phyloP scores from a whole-genome alignment of 2,797 vertebrate species.

The Pseudochirops corinnae region DNA sequence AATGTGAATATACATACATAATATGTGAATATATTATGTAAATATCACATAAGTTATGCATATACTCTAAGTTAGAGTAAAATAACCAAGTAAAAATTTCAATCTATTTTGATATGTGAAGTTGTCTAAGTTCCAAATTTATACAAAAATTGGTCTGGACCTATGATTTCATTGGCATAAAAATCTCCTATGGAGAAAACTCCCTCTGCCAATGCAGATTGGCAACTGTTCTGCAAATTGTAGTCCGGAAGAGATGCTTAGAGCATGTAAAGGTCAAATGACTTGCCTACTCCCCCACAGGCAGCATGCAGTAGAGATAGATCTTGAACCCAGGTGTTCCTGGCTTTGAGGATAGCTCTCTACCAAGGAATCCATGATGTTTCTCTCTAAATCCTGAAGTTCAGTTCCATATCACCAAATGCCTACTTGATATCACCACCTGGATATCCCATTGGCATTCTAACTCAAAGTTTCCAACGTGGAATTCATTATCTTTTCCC shows the following conservation, averaged over 20 bases:
- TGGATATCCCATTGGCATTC: neutral
- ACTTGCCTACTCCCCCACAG: neutral
- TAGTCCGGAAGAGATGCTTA: neutral
- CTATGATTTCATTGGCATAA: neutral
- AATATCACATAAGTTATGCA: neutral
- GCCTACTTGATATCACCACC: neutral
- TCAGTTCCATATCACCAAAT: neutral
- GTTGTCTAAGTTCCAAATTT: neutral
- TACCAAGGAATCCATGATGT: neutral
- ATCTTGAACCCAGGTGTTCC: neutral
- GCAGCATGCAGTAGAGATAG: neutral
- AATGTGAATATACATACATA: constrained; percentile 23
- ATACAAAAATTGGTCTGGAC: neutral
- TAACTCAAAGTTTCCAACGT: neutral
- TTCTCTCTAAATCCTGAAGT: neutral
- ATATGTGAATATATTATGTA: neutral
- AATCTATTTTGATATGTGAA: neutral
- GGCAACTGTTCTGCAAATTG: neutral
- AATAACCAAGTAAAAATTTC: neutral
- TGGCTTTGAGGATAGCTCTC: neutral
- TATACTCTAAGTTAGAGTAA: neutral
- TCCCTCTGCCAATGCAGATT: neutral
- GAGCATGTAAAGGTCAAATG: neutral
- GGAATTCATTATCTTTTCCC: neutral
- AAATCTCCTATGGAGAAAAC: neutral